These are phyloP conservation scores for Chionodraco myersi DNA, from an alignment of 2,113 vertebrate genomes.

Conservation along the genomic window DNA sequence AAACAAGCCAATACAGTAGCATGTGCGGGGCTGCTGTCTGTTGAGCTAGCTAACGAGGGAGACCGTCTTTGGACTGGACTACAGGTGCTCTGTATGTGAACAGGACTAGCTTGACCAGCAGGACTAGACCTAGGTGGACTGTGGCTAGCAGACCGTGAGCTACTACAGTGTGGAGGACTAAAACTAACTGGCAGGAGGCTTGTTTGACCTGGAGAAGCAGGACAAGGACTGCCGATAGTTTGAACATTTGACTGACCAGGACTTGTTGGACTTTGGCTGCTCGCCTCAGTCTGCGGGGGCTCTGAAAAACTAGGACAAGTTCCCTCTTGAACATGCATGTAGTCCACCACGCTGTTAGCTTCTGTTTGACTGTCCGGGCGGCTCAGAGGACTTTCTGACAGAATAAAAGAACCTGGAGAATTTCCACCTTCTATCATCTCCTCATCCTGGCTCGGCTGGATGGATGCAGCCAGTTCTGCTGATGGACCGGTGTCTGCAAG, in stretches of 20 bases:
- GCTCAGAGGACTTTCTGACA: conserved; percentile 7
- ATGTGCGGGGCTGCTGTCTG: conserved; percentile 39
- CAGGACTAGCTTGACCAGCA: conserved; percentile 71
- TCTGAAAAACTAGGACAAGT: background rate
- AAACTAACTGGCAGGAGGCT: conserved; percentile 21
- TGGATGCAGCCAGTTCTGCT: background rate
- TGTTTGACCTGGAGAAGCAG: background rate
- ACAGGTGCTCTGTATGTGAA: conserved; percentile 32
- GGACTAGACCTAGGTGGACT: conserved; percentile 59
- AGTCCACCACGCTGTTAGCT: background rate
- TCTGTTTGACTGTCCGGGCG: background rate
- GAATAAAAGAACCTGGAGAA: background rate
- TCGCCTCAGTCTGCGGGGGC: background rate
- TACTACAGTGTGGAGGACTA: conserved; percentile 67
- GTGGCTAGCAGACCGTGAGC: conserved; percentile 14
- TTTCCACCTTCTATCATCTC: conserved; percentile 10
- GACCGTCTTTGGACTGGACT: conserved; percentile 29
- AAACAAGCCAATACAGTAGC: conserved; percentile 10
- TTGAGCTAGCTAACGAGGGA: conserved; percentile 15
- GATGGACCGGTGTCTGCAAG: background rate
- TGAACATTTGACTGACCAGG: conserved; percentile 19
- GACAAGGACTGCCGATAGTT: conserved; percentile 22
- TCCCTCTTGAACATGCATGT: background rate
- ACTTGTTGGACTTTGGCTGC: conserved; percentile 3
- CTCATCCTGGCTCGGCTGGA: conserved; percentile 19